These are phyloP conservation scores for Seira ritae DNA, from an alignment of 2,888 invertebrate genomes.

Conservation along the genomic window DNA sequence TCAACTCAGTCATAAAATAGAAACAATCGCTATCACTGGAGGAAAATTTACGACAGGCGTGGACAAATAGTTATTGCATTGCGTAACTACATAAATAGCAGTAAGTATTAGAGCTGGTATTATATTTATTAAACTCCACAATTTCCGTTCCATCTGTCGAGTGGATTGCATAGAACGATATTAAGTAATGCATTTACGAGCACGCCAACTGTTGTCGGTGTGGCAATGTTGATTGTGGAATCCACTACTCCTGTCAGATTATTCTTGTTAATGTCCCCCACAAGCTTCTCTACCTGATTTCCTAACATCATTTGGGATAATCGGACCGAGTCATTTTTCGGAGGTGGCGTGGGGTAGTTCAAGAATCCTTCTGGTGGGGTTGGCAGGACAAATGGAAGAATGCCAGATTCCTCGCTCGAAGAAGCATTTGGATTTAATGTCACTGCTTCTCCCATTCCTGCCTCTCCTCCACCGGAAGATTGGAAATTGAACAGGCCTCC, in stretches of 20 bases:
- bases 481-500: not conserved
- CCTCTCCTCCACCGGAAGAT: not conserved
- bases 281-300: conserved; percentile 43
- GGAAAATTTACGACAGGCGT: conserved; percentile 14
- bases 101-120: not conserved
- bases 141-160: conserved; percentile 57
- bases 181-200: conserved; percentile 56
- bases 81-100: not conserved
- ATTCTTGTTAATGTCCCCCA: conserved; percentile 41
- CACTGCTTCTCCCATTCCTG: not conserved
- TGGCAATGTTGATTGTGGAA: conserved; percentile 53
- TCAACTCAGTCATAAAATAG: conserved; percentile 31
- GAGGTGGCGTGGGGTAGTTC: conserved; percentile 22
- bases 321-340: conserved; percentile 40
- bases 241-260: conserved; percentile 62
- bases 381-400: not conserved
- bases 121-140: conserved; percentile 32
- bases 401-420: not conserved
- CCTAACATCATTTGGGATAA: conserved; percentile 46
- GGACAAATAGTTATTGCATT: not conserved
- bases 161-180: conserved; percentile 60
- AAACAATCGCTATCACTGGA: conserved; percentile 9
- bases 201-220: conserved; percentile 51
- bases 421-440: not conserved
- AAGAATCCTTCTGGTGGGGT: conserved; percentile 36